Percentiles rank a stretch among this genome's conserved stretches.
Evolutionary conservation across 2,113 vertebrate species (phyloP).

Genomic region (Gopherus evgoodei): DNA sequence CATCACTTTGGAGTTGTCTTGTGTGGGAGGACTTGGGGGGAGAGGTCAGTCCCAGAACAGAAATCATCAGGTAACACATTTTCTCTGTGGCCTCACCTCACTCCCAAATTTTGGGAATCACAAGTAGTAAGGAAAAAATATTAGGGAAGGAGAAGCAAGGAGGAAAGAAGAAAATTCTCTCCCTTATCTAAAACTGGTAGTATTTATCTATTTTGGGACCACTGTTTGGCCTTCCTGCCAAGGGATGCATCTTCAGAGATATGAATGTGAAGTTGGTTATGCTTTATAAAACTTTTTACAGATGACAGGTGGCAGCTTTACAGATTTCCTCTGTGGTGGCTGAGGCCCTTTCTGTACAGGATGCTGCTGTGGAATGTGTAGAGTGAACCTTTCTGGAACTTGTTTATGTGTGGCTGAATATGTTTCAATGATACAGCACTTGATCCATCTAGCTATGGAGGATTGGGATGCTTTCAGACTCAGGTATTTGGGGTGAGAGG

Average conservation of each 20-base stretch:
- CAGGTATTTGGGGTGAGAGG: not conserved
- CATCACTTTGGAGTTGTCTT: not conserved
- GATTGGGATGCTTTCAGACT: not conserved
- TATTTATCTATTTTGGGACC: not conserved
- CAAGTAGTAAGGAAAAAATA: not conserved
- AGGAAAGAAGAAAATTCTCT: not conserved
- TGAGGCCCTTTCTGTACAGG: not conserved
- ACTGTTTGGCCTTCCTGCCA: not conserved
- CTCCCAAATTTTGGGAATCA: not conserved
- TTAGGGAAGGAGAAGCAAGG: not conserved
- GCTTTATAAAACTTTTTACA: not conserved
- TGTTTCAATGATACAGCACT: not conserved
- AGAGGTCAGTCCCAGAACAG: not conserved
- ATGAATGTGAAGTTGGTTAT: not conserved
- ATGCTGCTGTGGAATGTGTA: not conserved
- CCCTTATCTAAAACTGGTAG: not conserved
- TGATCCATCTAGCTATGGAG: not conserved
- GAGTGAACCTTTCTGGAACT: not conserved
- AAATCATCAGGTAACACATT: not conserved
- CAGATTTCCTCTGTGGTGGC: not conserved
- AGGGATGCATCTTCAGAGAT: not conserved
- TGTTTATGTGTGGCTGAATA: constrained; percentile 1
- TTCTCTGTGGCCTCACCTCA: not conserved
- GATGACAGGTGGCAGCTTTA: not conserved
- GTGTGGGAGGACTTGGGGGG: not conserved